Conservation (phyloP, 2,113 vertebrate genomes). For the Strix uralensis region DNA sequence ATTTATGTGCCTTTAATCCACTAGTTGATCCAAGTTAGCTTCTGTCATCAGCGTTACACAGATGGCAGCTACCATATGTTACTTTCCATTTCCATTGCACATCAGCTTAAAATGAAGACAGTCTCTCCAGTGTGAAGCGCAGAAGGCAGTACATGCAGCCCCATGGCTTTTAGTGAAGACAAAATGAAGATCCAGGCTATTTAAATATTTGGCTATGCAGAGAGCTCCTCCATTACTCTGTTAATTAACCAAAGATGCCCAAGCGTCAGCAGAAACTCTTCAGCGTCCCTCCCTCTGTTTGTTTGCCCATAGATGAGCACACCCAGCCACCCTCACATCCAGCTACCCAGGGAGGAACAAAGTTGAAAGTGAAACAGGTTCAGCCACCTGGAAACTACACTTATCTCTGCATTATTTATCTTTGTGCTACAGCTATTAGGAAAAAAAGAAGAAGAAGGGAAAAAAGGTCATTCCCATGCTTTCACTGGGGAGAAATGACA, state of each 20-base stretch:
- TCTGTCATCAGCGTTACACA: constrained; percentile 43
- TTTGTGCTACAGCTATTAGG: constrained; percentile 1
- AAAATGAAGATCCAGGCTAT: not conserved
- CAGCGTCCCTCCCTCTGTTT: not conserved
- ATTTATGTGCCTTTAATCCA: constrained; percentile 59
- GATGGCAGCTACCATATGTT: constrained; percentile 49
- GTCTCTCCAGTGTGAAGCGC: not conserved
- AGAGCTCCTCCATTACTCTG: not conserved
- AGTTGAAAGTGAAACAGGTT: not conserved
- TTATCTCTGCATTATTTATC: constrained; percentile 23
- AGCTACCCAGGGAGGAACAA: not conserved
- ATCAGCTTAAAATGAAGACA: constrained; percentile 12
- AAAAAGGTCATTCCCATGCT: constrained; percentile 59
- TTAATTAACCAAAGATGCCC: not conserved
- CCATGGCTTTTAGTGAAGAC: not conserved
- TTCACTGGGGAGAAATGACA: constrained; percentile 53
- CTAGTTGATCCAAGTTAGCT: constrained; percentile 40
- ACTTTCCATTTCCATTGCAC: constrained; percentile 50
- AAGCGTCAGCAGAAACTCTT: not conserved
- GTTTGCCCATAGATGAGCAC: not conserved
- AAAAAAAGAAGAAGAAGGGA: not conserved
- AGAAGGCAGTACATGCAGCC: not conserved
- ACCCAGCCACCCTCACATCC: not conserved
- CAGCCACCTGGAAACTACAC: not conserved
- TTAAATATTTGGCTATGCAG: not conserved